Percentiles rank a stretch among this genome's conserved stretches.
Conservation (phyloP, 2,888 invertebrate genomes). For the Brachyptera risi region DNA sequence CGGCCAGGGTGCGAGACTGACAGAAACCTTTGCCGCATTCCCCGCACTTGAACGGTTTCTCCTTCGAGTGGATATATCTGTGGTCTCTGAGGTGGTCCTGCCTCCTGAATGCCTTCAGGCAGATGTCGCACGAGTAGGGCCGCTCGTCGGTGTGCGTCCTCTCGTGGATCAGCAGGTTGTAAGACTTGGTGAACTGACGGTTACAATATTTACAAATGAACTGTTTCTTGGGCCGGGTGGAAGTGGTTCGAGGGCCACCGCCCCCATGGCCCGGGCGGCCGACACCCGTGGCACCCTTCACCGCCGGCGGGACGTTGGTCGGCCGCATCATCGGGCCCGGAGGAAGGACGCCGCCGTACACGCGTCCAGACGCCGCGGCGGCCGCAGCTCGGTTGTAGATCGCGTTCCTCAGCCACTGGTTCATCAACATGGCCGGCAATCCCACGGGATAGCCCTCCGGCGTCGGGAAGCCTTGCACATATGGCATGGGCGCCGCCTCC, state of each 20-base stretch:
- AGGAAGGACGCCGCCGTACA: slow-evolving; percentile 52
- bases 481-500: slow-evolving; percentile 17
- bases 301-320: slow-evolving; percentile 13
- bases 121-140: slow-evolving; percentile 94
- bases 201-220: slow-evolving; percentile 98
- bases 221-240: slow-evolving; percentile 66
- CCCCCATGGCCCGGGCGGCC: slow-evolving; percentile 39
- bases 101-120: slow-evolving; percentile 91
- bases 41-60: slow-evolving; percentile 96
- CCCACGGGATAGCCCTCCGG: slow-evolving; percentile 26
- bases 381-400: slow-evolving; percentile 45
- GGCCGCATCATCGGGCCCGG: slow-evolving; percentile 43
- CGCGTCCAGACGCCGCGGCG: slow-evolving; percentile 50
- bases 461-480: slow-evolving; percentile 24
- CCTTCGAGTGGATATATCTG: slow-evolving; percentile 97
- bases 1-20: slow-evolving; percentile 92
- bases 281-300: slow-evolving; percentile 24
- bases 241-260: slow-evolving; percentile 44
- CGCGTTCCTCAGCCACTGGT: slow-evolving; percentile 62
- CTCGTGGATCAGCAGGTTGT: slow-evolving; percentile 96
- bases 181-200: slow-evolving; percentile 95
- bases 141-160: slow-evolving; percentile 95
- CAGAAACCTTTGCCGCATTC: slow-evolving; percentile 99
- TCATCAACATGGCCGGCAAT: slow-evolving; percentile 57
- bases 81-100: slow-evolving; percentile 92